Base-by-base conservation (phyloP, 2,113 vertebrate species). In the Lophura nycthemera region DNA sequence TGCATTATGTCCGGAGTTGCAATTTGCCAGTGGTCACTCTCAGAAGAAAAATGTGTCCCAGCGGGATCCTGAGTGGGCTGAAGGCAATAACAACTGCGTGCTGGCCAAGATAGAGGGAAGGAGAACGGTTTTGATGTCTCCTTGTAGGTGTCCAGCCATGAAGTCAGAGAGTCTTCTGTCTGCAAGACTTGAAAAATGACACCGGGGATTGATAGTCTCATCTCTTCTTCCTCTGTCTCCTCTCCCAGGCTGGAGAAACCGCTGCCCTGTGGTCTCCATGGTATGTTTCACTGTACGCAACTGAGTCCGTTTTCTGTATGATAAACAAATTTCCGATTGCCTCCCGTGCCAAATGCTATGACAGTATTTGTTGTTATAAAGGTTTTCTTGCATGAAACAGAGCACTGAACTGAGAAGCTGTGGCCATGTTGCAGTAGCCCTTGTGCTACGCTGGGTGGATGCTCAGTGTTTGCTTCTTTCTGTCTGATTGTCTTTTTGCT, bases 291-390 rank as follows among this genome's bases (percentile, higher is more conserved):
- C 67, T 60, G 27, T 52, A 36, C 22, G 34, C 72, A 72, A 43
- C 3, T 54, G 27, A 40, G 73, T 67, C 38, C 5, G 36, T 83
- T 90, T 93, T 86, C 57, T 71, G 40, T 67, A 20, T 60, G 32
- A 72, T 85, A 83, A 95, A 64, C 42, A 93, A 76, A 77, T 42
- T 50, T 78, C 48, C 59, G 32, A 21, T 65, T 90, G 73, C 59
- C 36, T 89, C 66, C 82, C 34, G n/a, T 15, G 57, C 50, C 54
- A 45, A 84, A 45, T 75, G 61, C 75, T 95, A 84, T 64, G 17
- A 45, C 34, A 2, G 1, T 54, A 42, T 91, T 85, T 88, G 38
- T 56, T 21, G 9, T 57, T 73, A 27, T 75, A 61, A 93, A 60
- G 15, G 38, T 86, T 71, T 20, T n/a, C 63, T 63, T 11, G 20